phyloP scores from a whole-genome alignment of 2,113 vertebrate genomes.

The Suncus etruscus region DNA sequence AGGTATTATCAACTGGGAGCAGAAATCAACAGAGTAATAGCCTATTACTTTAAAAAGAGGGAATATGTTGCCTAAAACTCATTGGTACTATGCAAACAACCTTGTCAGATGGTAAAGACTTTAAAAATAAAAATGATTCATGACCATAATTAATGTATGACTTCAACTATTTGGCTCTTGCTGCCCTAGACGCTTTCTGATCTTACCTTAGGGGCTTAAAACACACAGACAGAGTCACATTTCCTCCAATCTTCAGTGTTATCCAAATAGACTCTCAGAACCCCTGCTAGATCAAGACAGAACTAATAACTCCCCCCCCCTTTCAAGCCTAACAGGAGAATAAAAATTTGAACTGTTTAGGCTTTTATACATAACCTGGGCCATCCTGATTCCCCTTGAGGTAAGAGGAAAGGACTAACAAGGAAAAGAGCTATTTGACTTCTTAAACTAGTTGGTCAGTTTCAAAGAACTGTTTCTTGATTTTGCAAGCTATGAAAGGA shows the following conservation, averaged over 20 bases:
- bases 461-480: constrained; percentile 22
- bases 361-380: constrained; percentile 64
- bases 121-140: constrained; percentile 85
- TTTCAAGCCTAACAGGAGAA: constrained; percentile 71
- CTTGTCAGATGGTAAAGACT: constrained; percentile 81
- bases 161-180: constrained; percentile 81
- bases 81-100: constrained; percentile 79
- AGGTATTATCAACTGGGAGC: constrained; percentile 39
- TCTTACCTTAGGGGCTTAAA: constrained; percentile 84
- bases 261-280: constrained; percentile 81
- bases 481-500: constrained; percentile 39
- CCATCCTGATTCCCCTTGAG: constrained; percentile 73
- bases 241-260: constrained; percentile 83
- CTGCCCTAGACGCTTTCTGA: constrained; percentile 79
- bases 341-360: constrained; percentile 74
- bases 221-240: constrained; percentile 84
- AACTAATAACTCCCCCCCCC: constrained; percentile 61
- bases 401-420: constrained; percentile 55
- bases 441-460: constrained; percentile 45
- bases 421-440: constrained; percentile 67
- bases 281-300: constrained; percentile 77
- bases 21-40: constrained; percentile 69
- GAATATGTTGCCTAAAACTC: constrained; percentile 68
- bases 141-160: constrained; percentile 84
- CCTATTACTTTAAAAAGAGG: constrained; percentile 69